Base-by-base conservation (phyloP, 1,140 invertebrate genomes). In the Acyrthosiphon pisum region DNA sequence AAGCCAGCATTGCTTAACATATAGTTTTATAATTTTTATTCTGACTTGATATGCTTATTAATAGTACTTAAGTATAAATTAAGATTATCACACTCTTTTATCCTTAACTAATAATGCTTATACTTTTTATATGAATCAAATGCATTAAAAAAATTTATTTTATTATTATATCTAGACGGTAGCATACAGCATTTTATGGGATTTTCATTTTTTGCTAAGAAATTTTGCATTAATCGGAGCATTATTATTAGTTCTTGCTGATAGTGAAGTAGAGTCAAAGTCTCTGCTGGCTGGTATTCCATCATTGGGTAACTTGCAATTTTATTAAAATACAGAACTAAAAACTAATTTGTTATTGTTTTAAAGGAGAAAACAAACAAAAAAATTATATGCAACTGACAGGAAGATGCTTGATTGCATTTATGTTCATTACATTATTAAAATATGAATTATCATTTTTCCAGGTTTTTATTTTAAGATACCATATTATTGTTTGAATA, bases 201-300 rank as follows among this genome's bases (percentile, higher is more conserved):
- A 99, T 95, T 95, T 99, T 94, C 99, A 99, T 95, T 99, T 99
- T 96, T 96, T 99, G 83, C 97, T 98, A 94, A 97, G 99, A 94
- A 99, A 99, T 95, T 95, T 99, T 93, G 99, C 99, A 14, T 96
- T 99, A 26, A 98, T 99, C 94, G 99, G 99, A 94, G 99, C 99
- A 18, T 96, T 99, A 20, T 95, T 99, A 53, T 96, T 99, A 35
- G 97, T 99, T 37, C 95, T 99, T 94, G 99, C 99, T 26, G 99
- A 99, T 96, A 98, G 98, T 93, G 96, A 98, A 94, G 97, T 97
- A 18, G 99, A 99, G 95, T 98, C 98, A 37, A 97, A 97, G 94
- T 99, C 98, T 94, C 95, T 99, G 46, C 99, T 99, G 96, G 99
- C 99, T 81, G 99, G 99, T n/a, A 98, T 99, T 88, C 99, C 99